Percentiles rank a stretch among this genome's conserved stretches.
These are phyloP conservation scores for Pristis pectinata DNA, from an alignment of 2,797 vertebrate species.

Conservation along the genomic window DNA sequence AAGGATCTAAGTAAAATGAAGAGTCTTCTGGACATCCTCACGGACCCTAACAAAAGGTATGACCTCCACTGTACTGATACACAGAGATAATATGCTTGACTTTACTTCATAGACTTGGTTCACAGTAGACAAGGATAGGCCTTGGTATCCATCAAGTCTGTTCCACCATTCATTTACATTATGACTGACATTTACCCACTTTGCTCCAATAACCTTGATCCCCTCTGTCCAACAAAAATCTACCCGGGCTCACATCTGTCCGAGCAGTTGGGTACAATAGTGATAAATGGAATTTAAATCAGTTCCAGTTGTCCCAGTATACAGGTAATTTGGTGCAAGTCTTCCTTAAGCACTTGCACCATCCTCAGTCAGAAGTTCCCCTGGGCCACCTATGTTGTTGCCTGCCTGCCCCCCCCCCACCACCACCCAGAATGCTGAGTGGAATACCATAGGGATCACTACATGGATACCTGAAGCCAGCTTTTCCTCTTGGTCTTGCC, in stretches of 20 bases:
- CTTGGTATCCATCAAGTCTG: background rate
- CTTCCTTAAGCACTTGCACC: background rate
- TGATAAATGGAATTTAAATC: too few species aligned
- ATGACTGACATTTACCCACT: background rate
- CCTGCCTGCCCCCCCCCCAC: too few species aligned
- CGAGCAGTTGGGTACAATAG: too few species aligned
- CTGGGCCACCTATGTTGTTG: background rate
- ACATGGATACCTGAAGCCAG: background rate
- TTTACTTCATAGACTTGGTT: background rate
- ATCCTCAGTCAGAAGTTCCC: background rate
- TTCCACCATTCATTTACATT: background rate
- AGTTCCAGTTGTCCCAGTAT: too few species aligned
- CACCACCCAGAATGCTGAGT: background rate
- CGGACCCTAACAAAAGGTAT: conserved; percentile 88
- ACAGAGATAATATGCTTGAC: background rate
- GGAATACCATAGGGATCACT: background rate
- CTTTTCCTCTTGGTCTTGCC: background rate
- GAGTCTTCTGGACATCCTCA: conserved; percentile 90
- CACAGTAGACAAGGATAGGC: background rate
- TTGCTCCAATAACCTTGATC: background rate
- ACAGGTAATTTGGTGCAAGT: background rate
- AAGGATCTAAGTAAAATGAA: conserved; percentile 99
- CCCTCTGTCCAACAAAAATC: too few species aligned
- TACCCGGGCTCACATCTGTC: too few species aligned
- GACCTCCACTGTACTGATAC: background rate